Conservation (phyloP, 37 sponge, comb jelly and placozoan species). For the Beroe ovata region DNA sequence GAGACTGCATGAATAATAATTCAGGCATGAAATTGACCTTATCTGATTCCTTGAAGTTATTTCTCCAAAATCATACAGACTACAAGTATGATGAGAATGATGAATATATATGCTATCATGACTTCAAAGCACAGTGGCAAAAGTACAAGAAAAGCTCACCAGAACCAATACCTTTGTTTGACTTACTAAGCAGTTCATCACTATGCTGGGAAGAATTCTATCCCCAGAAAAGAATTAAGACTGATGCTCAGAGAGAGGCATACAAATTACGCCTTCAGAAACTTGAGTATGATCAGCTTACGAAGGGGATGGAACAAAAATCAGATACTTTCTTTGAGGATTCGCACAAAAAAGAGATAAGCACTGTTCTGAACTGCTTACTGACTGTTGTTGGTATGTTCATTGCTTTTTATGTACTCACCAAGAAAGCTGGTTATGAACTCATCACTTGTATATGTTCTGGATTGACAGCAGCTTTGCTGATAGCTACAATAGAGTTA, state of each 20-base stretch:
- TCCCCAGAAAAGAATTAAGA: not conserved
- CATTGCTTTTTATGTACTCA: conserved; percentile 48
- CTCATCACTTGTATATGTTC: conserved; percentile 46
- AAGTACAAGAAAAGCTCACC: not conserved
- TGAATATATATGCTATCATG: not conserved
- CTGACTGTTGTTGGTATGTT: conserved; percentile 46
- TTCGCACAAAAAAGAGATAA: conserved; percentile 31
- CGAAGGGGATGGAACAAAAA: not conserved
- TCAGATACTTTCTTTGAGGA: not conserved
- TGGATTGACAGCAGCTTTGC: conserved; percentile 40
- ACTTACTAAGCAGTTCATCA: not conserved
- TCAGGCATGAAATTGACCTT: not conserved
- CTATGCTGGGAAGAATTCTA: not conserved
- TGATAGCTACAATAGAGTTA: not conserved
- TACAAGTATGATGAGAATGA: not conserved
- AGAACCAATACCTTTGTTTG: not conserved
- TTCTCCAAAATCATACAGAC: not conserved
- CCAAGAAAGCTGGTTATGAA: not conserved
- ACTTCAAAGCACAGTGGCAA: not conserved
- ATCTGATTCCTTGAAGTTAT: not conserved
- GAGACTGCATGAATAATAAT: no score
- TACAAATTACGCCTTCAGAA: not conserved
- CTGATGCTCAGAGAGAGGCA: not conserved
- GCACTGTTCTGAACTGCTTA: conserved; percentile 32
- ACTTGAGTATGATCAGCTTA: not conserved